These are phyloP conservation scores for Aldrovandia affinis DNA, from an alignment of 2,797 vertebrate genomes.

Conservation along the genomic window DNA sequence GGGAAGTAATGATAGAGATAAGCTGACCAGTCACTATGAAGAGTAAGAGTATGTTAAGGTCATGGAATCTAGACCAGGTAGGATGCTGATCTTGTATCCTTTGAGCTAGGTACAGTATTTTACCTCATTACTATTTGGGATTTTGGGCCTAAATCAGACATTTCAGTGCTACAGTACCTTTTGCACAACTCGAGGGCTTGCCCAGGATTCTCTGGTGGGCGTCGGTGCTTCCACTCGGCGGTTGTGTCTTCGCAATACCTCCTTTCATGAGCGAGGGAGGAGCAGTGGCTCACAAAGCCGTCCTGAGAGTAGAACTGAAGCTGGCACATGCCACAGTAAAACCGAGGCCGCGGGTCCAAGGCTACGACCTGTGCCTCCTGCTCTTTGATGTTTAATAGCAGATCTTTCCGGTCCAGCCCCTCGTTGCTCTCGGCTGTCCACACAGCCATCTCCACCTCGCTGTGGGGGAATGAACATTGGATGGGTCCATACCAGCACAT, in stretches of 20 bases:
- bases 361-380: background rate
- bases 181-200: constrained; percentile 73
- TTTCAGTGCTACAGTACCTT: constrained; percentile 65
- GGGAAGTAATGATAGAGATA: background rate
- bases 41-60: no score
- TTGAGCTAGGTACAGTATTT: no score
- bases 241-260: constrained; percentile 73
- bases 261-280: constrained; percentile 76
- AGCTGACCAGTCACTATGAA: constrained; percentile 25
- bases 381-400: constrained; percentile 50
- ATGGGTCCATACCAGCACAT: constrained; percentile 63
- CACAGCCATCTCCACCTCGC: constrained; percentile 81
- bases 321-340: constrained; percentile 80
- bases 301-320: constrained; percentile 73
- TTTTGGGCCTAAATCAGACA: background rate
- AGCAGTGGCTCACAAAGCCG: constrained; percentile 84
- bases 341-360: background rate
- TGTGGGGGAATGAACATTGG: constrained; percentile 77
- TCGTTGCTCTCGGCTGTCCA: constrained; percentile 75
- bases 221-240: constrained; percentile 67
- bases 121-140: no score
- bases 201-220: constrained; percentile 69
- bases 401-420: constrained; percentile 50
- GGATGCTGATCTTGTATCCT: no score
- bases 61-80: constrained; percentile 49